Evolutionary conservation across 2,797 vertebrate species (phyloP).

Genomic region (Pipistrellus pipistrellus): DNA sequence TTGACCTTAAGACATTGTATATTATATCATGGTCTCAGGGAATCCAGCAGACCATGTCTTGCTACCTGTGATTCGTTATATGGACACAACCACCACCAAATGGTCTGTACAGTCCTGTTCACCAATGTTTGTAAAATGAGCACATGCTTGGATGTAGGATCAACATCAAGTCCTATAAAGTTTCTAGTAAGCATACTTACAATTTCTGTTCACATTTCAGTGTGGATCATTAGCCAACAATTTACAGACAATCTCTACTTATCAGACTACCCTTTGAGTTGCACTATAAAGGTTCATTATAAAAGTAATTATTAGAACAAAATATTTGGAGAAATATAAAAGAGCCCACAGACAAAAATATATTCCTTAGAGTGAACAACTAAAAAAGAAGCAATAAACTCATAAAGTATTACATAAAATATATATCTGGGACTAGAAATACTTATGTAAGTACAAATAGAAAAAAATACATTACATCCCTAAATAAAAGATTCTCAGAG

Average conservation of each 20-base stretch:
- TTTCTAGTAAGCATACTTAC: not conserved
- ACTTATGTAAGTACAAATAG: not conserved
- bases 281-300: not conserved
- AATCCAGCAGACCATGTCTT: not conserved
- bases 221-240: not conserved
- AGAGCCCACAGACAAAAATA: not conserved
- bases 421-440: not conserved
- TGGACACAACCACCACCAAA: not conserved
- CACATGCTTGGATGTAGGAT: not conserved
- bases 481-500: not conserved
- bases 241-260: not conserved
- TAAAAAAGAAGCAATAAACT: not conserved
- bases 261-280: not conserved
- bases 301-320: not conserved
- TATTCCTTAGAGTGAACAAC: not conserved
- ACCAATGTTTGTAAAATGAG: not conserved
- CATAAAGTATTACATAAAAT: not conserved
- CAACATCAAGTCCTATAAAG: not conserved
- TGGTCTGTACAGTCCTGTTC: not conserved
- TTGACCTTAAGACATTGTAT: not conserved
- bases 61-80: not conserved
- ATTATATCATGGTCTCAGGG: not conserved
- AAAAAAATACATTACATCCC: rapidly evolving
- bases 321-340: not conserved
- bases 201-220: not conserved